Evolutionary conservation across 2,113 vertebrate species (phyloP).

Genomic region (Phocoena sinus): DNA sequence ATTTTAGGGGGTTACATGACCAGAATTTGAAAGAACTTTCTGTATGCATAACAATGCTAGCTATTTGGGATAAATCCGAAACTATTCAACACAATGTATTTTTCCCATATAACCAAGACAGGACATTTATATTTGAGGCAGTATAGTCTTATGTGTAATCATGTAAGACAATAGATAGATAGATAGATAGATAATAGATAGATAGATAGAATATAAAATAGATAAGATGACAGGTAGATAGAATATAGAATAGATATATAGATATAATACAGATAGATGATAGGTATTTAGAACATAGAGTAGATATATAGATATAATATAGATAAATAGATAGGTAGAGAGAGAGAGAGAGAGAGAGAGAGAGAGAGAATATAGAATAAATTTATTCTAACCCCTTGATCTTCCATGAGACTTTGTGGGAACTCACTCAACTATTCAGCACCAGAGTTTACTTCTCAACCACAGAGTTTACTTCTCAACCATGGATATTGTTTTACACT

Average conservation of each 20-base stretch:
- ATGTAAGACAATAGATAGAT: background rate
- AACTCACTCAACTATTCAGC: background rate
- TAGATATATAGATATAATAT: too few relatives aligned
- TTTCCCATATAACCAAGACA: background rate
- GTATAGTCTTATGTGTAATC: background rate
- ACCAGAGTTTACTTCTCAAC: background rate
- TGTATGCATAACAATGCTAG: background rate
- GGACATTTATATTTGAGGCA: background rate
- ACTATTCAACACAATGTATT: background rate
- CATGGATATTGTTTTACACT: background rate
- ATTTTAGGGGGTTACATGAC: background rate
- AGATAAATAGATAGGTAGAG: too few relatives aligned
- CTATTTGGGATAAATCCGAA: background rate
- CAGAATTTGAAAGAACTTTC: background rate
- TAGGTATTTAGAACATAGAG: background rate
- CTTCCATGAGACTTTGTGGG: background rate
- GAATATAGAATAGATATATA: background rate
- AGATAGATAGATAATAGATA: background rate
- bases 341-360: too few relatives aligned
- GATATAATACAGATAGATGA: background rate
- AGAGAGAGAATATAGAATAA: too few relatives aligned
- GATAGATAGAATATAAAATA: background rate
- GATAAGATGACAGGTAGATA: background rate
- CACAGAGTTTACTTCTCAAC: background rate
- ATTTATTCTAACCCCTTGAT: background rate